A percentile compares a stretch with the other conserved stretches of the same genome.
phyloP scores from a whole-genome alignment of 1,140 invertebrate genomes.

The Anadara kagoshimensis region DNA sequence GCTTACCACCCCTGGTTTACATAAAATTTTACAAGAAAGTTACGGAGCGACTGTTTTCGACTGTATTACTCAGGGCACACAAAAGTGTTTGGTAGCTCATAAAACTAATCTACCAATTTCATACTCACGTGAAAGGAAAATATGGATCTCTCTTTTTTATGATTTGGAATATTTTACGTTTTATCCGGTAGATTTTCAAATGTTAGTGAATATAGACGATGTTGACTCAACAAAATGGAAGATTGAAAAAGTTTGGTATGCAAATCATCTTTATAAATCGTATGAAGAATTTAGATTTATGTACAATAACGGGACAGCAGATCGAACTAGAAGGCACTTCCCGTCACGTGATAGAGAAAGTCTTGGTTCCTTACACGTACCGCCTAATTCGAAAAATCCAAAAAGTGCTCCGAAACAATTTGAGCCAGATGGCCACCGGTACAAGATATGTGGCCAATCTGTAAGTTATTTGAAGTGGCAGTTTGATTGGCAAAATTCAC shows the following conservation, averaged over 20 bases:
- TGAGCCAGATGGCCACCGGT: slow-evolving; percentile 58
- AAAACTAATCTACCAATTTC: slow-evolving; percentile 1
- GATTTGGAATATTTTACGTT: slow-evolving; percentile 21
- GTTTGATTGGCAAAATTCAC: slow-evolving; percentile 54
- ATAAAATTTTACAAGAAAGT: slow-evolving; percentile 22
- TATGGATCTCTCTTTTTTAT: slow-evolving; percentile 15
- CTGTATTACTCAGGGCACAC: slow-evolving; percentile 5
- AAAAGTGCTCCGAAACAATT: slow-evolving; percentile 35
- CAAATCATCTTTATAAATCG: slow-evolving; percentile 3
- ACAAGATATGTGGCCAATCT: slow-evolving; percentile 43
- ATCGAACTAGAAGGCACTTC: background rate
- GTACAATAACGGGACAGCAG: slow-evolving; percentile 10
- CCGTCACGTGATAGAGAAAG: background rate
- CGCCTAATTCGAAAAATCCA: slow-evolving; percentile 22
- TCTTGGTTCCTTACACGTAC: slow-evolving; percentile 33
- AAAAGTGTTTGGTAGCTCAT: slow-evolving; percentile 9
- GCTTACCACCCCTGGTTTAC: background rate
- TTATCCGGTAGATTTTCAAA: slow-evolving; percentile 30
- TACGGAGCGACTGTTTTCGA: slow-evolving; percentile 20
- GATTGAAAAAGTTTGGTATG: slow-evolving; percentile 30
- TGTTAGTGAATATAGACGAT: slow-evolving; percentile 17
- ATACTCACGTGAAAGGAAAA: slow-evolving; percentile 6
- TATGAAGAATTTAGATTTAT: slow-evolving; percentile 21
- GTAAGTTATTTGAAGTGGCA: slow-evolving; percentile 62
- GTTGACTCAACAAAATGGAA: slow-evolving; percentile 12